These are phyloP conservation scores for Corvus hawaiiensis DNA, from an alignment of 2,113 vertebrate species.

Conservation along the genomic window DNA sequence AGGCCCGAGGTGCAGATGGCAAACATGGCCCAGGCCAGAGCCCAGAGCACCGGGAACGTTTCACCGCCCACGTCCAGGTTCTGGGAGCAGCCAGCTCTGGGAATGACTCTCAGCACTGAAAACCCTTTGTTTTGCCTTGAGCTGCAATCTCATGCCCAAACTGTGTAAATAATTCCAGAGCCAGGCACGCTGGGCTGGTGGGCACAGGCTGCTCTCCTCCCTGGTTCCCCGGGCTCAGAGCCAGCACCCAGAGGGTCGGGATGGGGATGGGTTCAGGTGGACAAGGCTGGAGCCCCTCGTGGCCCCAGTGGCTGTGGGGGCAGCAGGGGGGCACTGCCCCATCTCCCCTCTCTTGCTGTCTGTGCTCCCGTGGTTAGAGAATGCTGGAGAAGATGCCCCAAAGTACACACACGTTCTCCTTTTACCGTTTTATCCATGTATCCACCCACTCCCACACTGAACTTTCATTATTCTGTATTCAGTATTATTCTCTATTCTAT, in stretches of 20 bases:
- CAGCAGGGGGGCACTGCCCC: background rate
- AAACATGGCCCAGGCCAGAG: background rate
- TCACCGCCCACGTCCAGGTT: background rate
- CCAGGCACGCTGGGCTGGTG: background rate
- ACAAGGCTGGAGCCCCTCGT: background rate
- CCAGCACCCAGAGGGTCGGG: background rate
- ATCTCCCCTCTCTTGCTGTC: background rate
- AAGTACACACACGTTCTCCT: background rate
- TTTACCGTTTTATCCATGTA: background rate
- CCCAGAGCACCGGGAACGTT: background rate
- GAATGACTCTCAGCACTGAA: background rate
- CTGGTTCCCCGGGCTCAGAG: background rate
- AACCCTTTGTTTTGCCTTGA: background rate
- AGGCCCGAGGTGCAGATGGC: background rate
- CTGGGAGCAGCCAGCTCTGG: background rate
- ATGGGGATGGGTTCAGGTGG: background rate
- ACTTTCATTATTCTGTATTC: background rate
- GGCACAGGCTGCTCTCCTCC: background rate
- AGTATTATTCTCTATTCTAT: background rate
- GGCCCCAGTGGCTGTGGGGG: background rate
- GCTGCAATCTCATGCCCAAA: background rate
- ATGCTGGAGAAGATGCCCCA: background rate
- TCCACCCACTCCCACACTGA: background rate
- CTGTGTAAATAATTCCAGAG: accelerated
- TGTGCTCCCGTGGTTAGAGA: background rate